Conservation (phyloP, 2,797 vertebrate genomes). For the Tragelaphus eurycerus region DNA sequence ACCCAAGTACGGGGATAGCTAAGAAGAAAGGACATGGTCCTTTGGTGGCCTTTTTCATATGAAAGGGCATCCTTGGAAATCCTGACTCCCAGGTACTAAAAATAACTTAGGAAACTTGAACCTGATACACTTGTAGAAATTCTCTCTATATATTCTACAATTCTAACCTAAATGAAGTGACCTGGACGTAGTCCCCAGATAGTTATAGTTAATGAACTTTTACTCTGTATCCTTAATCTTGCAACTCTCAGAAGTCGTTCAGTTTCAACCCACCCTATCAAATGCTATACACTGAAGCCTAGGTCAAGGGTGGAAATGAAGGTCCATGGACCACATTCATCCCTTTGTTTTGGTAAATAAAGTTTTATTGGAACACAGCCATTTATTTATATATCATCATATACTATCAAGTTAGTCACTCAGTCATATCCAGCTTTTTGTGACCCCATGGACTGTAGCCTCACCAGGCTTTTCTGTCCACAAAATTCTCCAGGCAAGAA, state of each 20-base stretch:
- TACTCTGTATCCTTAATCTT: background rate
- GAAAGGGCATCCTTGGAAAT: background rate
- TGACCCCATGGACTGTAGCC: background rate
- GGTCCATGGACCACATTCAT: background rate
- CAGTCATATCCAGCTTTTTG: background rate
- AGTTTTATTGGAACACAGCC: background rate
- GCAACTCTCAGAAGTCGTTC: background rate
- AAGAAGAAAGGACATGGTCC: background rate
- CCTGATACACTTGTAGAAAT: background rate
- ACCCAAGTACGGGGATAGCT: background rate
- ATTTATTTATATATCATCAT: background rate
- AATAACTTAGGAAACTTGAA: background rate
- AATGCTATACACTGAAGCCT: background rate
- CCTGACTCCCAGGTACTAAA: background rate
- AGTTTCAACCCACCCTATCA: background rate
- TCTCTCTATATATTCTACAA: background rate
- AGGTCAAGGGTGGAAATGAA: background rate
- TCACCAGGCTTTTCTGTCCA: background rate
- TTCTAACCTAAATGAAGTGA: background rate
- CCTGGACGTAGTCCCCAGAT: background rate
- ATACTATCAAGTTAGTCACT: background rate
- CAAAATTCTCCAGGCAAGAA: background rate
- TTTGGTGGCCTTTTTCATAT: background rate
- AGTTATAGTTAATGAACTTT: background rate
- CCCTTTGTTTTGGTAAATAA: slow-evolving; percentile 5